phyloP scores from a whole-genome alignment of 2,888 invertebrate genomes.

The Anarsia innoxiella region DNA sequence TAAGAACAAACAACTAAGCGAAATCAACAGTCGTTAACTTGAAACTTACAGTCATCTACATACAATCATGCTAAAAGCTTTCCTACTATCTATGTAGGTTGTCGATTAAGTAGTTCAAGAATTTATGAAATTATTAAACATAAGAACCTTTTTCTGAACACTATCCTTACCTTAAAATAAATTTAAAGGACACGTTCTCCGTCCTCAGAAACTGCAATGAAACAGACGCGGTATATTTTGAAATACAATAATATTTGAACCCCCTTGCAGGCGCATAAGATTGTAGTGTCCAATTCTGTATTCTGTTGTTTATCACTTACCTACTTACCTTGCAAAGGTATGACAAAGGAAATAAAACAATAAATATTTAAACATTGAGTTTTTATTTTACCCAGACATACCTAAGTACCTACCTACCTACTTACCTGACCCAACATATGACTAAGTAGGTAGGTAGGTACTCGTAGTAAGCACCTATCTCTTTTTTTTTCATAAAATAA shows the following conservation, averaged over 20 bases:
- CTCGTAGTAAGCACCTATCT: too few relatives aligned
- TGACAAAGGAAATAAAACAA: constrained; percentile 57
- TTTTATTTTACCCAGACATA: too few relatives aligned
- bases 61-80: constrained; percentile 67
- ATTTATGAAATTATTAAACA: constrained; percentile 63
- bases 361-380: constrained; percentile 7
- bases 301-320: constrained; percentile 52
- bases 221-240: constrained; percentile 28
- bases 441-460: too few relatives aligned
- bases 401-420: too few relatives aligned
- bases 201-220: constrained; percentile 51
- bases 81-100: constrained; percentile 55
- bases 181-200: constrained; percentile 53
- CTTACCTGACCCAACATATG: too few relatives aligned
- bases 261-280: constrained; percentile 31
- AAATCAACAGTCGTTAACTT: constrained; percentile 14
- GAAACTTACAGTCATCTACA: constrained; percentile 28
- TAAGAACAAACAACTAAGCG: constrained; percentile 20
- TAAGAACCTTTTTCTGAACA: constrained; percentile 61
- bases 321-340: constrained; percentile 70
- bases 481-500: too few relatives aligned
- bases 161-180: constrained; percentile 38
- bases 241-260: constrained; percentile 27
- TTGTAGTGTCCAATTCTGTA: constrained; percentile 56
- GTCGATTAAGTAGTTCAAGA: constrained; percentile 58